Percentiles rank a stretch among this genome's conserved stretches.
phyloP scores from a whole-genome alignment of 2,113 vertebrate species.

The Brachionichthys hirsutus region DNA sequence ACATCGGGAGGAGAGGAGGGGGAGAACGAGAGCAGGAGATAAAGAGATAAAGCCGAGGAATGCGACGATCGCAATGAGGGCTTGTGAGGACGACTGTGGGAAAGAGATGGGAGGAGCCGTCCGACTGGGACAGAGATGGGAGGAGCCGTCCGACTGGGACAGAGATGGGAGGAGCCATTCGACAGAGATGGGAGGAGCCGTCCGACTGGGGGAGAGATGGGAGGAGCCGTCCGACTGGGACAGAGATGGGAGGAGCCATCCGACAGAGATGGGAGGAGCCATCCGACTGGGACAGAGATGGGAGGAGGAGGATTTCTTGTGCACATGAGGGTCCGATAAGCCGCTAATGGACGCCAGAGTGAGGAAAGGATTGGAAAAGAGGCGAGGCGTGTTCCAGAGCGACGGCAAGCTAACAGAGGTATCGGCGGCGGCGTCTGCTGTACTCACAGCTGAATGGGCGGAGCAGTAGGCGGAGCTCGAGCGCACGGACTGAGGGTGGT shows the following conservation, averaged over 20 bases:
- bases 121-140: not conserved
- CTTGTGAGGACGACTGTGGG: constrained; percentile 38
- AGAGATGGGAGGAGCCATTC: not conserved
- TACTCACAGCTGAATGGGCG: constrained; percentile 84
- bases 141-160: not conserved
- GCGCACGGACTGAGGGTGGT: constrained; percentile 60
- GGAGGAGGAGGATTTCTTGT: constrained; percentile 15
- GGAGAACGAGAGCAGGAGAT: constrained; percentile 27
- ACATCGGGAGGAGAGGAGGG: constrained; percentile 31
- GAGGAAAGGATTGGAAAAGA: constrained; percentile 1
- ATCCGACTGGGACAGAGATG: not conserved
- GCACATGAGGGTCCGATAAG: constrained; percentile 25
- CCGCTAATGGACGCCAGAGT: constrained; percentile 21
- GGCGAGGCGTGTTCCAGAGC: constrained; percentile 4
- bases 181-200: too few relatives aligned
- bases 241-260: not conserved
- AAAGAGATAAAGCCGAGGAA: constrained; percentile 7
- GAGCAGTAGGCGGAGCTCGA: constrained; percentile 84
- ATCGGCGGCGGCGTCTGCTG: not conserved
- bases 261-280: too few relatives aligned
- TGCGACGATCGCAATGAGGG: constrained; percentile 16
- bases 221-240: not conserved
- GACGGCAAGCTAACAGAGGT: not conserved
- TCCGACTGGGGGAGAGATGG: not conserved
- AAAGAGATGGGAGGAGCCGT: constrained; percentile 5